Evolutionary conservation across 2,888 invertebrate species (phyloP).

Genomic region (Nephrotoma flavescens): DNA sequence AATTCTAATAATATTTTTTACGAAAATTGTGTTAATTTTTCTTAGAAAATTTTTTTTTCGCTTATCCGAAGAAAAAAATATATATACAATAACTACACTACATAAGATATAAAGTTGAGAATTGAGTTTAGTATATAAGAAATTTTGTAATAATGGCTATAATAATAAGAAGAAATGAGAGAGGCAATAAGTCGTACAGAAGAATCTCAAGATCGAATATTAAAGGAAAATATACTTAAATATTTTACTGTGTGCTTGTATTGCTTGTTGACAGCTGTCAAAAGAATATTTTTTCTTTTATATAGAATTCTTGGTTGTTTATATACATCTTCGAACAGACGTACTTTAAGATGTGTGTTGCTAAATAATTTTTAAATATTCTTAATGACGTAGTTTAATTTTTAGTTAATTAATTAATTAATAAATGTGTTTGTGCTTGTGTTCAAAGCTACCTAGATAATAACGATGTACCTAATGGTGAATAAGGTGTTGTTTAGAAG

Average conservation of each 20-base stretch:
- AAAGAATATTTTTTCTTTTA: background rate
- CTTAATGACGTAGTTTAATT: background rate
- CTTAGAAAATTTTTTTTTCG: background rate
- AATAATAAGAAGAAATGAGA: background rate
- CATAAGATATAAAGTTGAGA: background rate
- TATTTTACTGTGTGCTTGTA: background rate
- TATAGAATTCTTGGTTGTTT: background rate
- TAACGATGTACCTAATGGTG: background rate
- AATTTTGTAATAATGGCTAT: background rate
- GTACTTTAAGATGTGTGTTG: background rate
- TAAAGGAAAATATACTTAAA: background rate
- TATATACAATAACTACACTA: background rate
- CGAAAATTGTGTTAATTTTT: background rate
- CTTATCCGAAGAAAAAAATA: background rate
- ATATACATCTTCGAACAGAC: background rate
- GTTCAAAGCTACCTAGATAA: background rate
- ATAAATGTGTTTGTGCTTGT: background rate
- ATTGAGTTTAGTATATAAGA: background rate
- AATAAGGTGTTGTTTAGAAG: constrained; percentile 1
- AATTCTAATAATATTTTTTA: background rate
- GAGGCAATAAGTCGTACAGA: background rate
- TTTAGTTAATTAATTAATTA: background rate
- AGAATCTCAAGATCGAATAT: background rate
- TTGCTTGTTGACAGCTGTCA: constrained; percentile 10
- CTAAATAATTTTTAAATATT: background rate